These are phyloP conservation scores for Bos javanicus DNA, from an alignment of 2,113 vertebrate genomes.

Conservation along the genomic window DNA sequence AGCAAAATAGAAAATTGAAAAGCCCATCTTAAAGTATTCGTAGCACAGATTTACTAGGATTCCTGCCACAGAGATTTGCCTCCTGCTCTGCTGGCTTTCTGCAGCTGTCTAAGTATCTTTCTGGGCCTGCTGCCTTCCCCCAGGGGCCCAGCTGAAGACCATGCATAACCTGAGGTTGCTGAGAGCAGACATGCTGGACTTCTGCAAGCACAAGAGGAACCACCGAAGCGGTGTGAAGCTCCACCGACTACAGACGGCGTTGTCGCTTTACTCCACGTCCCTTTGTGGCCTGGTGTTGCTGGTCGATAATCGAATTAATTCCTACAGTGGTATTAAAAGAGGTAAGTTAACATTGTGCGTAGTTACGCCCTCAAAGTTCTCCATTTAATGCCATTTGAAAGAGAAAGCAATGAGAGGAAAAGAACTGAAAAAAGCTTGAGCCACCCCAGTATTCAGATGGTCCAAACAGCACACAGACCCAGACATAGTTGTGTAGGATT, in stretches of 20 bases:
- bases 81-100: not conserved
- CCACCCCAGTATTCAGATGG: not conserved
- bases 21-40: not conserved
- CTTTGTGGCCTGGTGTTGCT: slow-evolving; percentile 95
- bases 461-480: not conserved
- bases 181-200: slow-evolving; percentile 92
- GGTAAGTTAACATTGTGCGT: slow-evolving; percentile 75
- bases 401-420: not conserved
- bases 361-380: not conserved
- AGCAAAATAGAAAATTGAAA: not conserved
- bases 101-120: slow-evolving; percentile 17
- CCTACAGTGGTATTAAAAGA: slow-evolving; percentile 97
- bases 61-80: not conserved
- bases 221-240: slow-evolving; percentile 93
- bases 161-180: slow-evolving; percentile 98
- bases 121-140: not conserved
- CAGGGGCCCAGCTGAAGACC: slow-evolving; percentile 98
- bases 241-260: slow-evolving; percentile 92
- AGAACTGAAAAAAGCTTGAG: not conserved
- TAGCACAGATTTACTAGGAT: not conserved
- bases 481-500: not conserved
- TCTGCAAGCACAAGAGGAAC: slow-evolving; percentile 93
- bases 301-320: slow-evolving; percentile 97
- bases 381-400: not conserved
- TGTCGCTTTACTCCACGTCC: slow-evolving; percentile 95